These are phyloP conservation scores for Celastrina argiolus DNA, from an alignment of 2,888 invertebrate genomes.

Conservation along the genomic window DNA sequence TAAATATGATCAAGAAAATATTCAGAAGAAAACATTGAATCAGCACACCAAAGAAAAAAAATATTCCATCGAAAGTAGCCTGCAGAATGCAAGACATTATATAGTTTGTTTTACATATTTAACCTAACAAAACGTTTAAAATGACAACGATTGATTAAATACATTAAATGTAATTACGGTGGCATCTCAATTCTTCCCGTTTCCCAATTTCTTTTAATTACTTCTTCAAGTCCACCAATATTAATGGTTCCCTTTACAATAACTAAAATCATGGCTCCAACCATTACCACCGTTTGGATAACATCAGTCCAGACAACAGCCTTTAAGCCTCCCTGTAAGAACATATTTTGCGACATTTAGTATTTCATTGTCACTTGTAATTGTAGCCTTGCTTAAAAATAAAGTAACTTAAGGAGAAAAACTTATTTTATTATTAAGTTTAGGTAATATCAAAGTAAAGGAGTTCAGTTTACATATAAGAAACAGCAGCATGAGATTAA, in stretches of 20 bases:
- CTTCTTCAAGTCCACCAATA: conserved; percentile 80
- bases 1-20: neutral
- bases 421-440: no score
- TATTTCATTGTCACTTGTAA: no score
- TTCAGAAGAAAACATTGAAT: neutral
- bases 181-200: conserved; percentile 80
- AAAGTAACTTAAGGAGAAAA: no score
- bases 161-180: conserved; percentile 54
- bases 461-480: neutral
- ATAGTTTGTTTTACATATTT: no score
- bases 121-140: no score
- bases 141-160: no score
- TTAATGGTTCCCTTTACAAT: conserved; percentile 80
- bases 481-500: neutral
- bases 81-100: no score
- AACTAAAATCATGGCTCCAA: conserved; percentile 81
- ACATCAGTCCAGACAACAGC: conserved; percentile 87
- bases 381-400: no score
- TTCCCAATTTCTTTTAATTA: conserved; percentile 75
- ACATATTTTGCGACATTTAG: no score
- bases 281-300: conserved; percentile 82
- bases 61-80: no score
- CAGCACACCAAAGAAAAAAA: neutral
- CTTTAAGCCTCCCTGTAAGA: conserved; percentile 79
- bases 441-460: neutral